Evolutionary conservation across 2,113 vertebrate species (phyloP), one percentile per base, ranked within the genome.

Genomic region (Addax nasomaculatus): DNA sequence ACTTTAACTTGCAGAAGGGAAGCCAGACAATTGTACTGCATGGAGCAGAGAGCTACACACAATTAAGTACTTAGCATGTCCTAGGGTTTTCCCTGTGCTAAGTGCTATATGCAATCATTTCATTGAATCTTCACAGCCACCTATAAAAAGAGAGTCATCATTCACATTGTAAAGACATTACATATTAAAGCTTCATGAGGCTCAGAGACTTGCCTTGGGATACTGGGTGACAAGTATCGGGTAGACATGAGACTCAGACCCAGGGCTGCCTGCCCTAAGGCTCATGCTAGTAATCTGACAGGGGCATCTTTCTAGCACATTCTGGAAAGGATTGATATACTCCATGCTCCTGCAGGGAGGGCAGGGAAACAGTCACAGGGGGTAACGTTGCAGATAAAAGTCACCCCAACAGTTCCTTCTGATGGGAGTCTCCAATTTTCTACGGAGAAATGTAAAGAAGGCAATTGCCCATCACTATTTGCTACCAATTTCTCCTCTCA

Each of bases 1-100:
- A 89, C 58, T 87, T 96, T 92, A 57, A 9, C 67, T 84, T 96
- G 93, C 94, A 93, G 51, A 89, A 92, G 57, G 23, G 84, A 96
- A 93, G 36, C n/a, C 36, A 51, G 33, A 83, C 86, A 2, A 25
- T 30, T 84, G 17, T 12, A 45, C 33, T 55, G 0, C 57, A 51
- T 16, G 1, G 5, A 93, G 36, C 19, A 21, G 21, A 81, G 19
- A 86, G 88, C 29, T 79, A 58, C 17, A 7, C 4, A 7, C 84
- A 88, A 13, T 90, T 36, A 43, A 6, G 9, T 13, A 43, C 45
- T 60, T 89, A 93, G 39, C n/a, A 73, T 67, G 57, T 76, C 49
- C 43, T 27, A 57, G 29, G 8, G 51, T 49, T 85, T 49, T 13
- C 70, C 3, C 60, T 81, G 10, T 45, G 67, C 76, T 55, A 58